Conservation (phyloP, 2,113 vertebrate genomes). For the Haemorhous mexicanus region DNA sequence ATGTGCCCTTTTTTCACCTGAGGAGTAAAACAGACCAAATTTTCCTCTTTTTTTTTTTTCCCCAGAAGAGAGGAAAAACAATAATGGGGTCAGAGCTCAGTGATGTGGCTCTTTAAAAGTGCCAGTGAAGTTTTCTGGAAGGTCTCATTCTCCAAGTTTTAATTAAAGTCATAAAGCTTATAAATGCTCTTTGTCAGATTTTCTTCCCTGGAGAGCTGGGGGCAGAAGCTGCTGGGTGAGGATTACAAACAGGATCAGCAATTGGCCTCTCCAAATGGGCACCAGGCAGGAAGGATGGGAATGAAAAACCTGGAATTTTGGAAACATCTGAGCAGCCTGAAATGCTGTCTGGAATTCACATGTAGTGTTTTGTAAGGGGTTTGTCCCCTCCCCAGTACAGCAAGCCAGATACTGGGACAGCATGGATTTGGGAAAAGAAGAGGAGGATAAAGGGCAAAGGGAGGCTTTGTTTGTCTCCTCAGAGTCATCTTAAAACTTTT, state of each 20-base stretch:
- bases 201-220: neutral
- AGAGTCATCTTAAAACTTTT: neutral
- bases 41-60: neutral
- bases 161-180: neutral
- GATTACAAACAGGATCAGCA: neutral
- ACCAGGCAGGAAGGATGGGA: neutral
- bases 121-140: neutral
- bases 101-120: neutral
- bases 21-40: neutral
- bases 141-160: neutral
- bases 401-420: rapidly evolving
- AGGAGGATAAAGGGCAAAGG: neutral
- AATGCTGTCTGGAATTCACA: neutral
- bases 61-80: neutral
- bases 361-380: rapidly evolving
- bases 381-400: neutral
- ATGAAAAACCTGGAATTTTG: neutral
- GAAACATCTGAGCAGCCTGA: neutral
- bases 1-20: neutral
- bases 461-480: neutral
- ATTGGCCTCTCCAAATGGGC: neutral
- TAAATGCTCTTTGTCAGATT: neutral
- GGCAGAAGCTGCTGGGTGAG: neutral
- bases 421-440: neutral
- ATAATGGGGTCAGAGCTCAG: neutral